phyloP scores from a whole-genome alignment of 2,888 invertebrate species.

The Rugalucina vietnamica region DNA sequence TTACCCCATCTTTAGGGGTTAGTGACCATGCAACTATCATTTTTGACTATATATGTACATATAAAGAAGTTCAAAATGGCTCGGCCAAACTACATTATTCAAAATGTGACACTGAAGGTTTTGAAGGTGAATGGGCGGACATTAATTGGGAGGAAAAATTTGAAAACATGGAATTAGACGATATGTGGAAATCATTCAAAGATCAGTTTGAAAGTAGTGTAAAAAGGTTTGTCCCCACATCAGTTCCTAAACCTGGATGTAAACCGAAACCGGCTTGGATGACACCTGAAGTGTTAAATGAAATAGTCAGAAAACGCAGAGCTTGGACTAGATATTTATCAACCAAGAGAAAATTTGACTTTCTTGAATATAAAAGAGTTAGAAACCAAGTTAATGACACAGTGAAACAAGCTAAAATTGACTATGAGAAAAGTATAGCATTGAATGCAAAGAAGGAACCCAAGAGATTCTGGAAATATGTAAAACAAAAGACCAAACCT shows the following conservation, averaged over 20 bases:
- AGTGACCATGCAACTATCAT: slow-evolving; percentile 11
- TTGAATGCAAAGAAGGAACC: slow-evolving; percentile 20
- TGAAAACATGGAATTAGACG: neutral
- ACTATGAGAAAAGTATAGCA: slow-evolving; percentile 25
- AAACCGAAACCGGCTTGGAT: neutral
- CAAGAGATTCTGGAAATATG: slow-evolving; percentile 31
- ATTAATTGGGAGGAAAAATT: neutral
- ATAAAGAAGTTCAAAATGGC: neutral
- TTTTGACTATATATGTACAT: neutral
- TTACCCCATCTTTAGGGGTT: neutral
- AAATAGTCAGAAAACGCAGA: too few species aligned
- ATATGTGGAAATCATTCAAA: neutral
- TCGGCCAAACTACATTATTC: neutral
- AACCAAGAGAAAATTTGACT: neutral
- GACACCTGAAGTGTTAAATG: too few species aligned
- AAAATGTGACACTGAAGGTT: neutral
- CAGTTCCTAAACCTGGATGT: neutral
- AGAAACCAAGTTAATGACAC: slow-evolving; percentile 22
- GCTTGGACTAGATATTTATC: neutral
- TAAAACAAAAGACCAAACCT: slow-evolving; percentile 8
- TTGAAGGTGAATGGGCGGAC: neutral
- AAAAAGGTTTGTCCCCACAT: neutral
- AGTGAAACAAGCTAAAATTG: slow-evolving; percentile 14
- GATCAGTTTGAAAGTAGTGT: neutral
- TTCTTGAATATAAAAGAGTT: neutral